phyloP scores from a whole-genome alignment of 2,888 invertebrate species.

The Apodemia duryi region DNA sequence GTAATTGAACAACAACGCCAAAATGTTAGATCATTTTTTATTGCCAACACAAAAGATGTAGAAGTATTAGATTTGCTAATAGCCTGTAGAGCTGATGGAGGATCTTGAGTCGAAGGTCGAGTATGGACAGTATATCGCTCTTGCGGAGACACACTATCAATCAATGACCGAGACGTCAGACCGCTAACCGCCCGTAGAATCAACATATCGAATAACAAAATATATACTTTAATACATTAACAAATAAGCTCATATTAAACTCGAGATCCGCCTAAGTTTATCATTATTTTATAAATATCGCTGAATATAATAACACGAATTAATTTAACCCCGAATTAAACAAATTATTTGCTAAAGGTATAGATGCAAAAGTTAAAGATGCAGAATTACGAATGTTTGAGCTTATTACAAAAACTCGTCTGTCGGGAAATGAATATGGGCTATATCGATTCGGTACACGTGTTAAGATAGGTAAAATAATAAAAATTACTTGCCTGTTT shows the following conservation, averaged over 20 bases:
- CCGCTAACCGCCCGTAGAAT: neutral
- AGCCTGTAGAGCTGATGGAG: conserved; percentile 38
- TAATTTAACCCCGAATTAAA: no score
- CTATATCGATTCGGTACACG: no score
- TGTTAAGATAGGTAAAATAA: no score
- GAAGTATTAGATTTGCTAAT: conserved; percentile 32
- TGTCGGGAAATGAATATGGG: no score
- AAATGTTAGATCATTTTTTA: neutral
- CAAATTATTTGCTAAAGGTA: no score
- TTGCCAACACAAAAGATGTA: conserved; percentile 9
- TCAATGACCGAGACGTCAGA: conserved; percentile 34
- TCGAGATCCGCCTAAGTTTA: neutral
- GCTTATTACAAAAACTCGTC: no score
- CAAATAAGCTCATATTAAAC: neutral
- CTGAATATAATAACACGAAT: no score
- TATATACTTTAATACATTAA: neutral
- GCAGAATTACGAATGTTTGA: no score
- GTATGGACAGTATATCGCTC: conserved; percentile 41
- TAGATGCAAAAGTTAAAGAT: no score
- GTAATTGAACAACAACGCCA: neutral
- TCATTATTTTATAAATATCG: no score
- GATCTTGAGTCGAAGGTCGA: conserved; percentile 37
- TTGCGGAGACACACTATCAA: conserved; percentile 43
- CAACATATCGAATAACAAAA: conserved; percentile 10
- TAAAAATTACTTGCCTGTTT: no score